A percentile compares a stretch with the other conserved stretches of the same genome.
These are phyloP conservation scores for Drosophila pachea DNA, from an alignment of 1,140 invertebrate species.

Conservation along the genomic window DNA sequence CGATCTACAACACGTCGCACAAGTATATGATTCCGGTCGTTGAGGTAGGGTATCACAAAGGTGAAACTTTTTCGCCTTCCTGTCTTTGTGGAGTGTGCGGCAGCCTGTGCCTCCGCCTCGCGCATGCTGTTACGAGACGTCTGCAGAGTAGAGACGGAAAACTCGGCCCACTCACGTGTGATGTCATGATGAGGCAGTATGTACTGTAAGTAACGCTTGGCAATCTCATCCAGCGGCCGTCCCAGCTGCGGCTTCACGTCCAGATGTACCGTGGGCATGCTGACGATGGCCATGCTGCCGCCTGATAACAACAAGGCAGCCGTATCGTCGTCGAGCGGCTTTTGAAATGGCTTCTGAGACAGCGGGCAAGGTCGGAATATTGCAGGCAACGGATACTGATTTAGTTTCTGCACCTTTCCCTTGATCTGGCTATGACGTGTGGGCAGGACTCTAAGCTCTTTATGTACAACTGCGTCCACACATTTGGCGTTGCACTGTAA, in stretches of 20 bases:
- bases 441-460: conserved; percentile 49
- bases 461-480: conserved; percentile 43
- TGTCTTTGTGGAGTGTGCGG: conserved; percentile 26
- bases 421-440: conserved; percentile 19
- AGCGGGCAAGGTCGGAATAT: conserved; percentile 71
- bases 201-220: conserved; percentile 74
- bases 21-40: conserved; percentile 72
- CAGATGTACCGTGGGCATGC: conserved; percentile 71
- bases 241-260: conserved; percentile 71
- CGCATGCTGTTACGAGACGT: conserved; percentile 41
- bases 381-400: conserved; percentile 55
- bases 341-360: conserved; percentile 65
- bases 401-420: conserved; percentile 47
- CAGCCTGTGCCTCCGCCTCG: conserved; percentile 51
- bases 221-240: conserved; percentile 65
- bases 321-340: conserved; percentile 68
- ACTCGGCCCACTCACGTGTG: conserved; percentile 76
- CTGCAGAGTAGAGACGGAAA: conserved; percentile 73
- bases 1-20: conserved; percentile 73
- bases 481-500: conserved; percentile 31
- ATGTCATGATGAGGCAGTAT: conserved; percentile 74
- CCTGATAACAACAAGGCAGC: conserved; percentile 62
- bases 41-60: conserved; percentile 73
- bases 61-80: conserved; percentile 61
- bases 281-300: conserved; percentile 72